A percentile compares a stretch with the other conserved stretches of the same genome.
phyloP scores from a whole-genome alignment of 1,140 invertebrate genomes.

The Drosophila tani region DNA sequence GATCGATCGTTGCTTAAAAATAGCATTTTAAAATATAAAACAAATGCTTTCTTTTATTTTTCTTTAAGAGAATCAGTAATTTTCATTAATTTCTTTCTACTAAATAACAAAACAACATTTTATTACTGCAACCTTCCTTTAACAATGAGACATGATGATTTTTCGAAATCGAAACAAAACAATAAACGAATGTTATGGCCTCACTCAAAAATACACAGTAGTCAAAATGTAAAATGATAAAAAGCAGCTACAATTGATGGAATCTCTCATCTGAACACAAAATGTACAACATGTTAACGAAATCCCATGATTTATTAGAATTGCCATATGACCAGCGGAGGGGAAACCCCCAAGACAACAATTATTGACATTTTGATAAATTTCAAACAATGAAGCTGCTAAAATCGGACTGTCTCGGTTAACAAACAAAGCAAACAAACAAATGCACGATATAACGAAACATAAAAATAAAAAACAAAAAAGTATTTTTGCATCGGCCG shows the following conservation, averaged over 20 bases:
- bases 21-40: not conserved
- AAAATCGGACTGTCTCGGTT: slow-evolving; percentile 22
- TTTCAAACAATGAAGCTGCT: slow-evolving; percentile 23
- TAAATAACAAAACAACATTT: not conserved
- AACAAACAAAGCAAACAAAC: slow-evolving; percentile 19
- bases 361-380: slow-evolving; percentile 33
- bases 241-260: slow-evolving; percentile 1
- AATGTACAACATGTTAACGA: slow-evolving; percentile 8
- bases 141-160: not conserved
- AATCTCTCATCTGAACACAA: slow-evolving; percentile 2
- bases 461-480: slow-evolving; percentile 31
- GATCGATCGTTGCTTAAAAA: not conserved
- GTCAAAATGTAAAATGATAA: not conserved
- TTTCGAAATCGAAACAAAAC: not conserved
- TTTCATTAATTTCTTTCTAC: not conserved
- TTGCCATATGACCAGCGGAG: slow-evolving; percentile 19
- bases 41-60: not conserved
- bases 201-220: slow-evolving; percentile 1
- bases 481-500: slow-evolving; percentile 89
- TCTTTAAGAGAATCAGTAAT: too few relatives aligned
- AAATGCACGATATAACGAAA: slow-evolving; percentile 1
- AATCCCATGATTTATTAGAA: slow-evolving; percentile 37
- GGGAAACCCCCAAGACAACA: slow-evolving; percentile 13
- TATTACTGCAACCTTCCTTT: not conserved
- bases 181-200: not conserved